Evolutionary conservation across 2,113 vertebrate species (phyloP), one percentile per base, ranked within the genome.

Genomic region (Rhinolophus ferrumequinum): DNA sequence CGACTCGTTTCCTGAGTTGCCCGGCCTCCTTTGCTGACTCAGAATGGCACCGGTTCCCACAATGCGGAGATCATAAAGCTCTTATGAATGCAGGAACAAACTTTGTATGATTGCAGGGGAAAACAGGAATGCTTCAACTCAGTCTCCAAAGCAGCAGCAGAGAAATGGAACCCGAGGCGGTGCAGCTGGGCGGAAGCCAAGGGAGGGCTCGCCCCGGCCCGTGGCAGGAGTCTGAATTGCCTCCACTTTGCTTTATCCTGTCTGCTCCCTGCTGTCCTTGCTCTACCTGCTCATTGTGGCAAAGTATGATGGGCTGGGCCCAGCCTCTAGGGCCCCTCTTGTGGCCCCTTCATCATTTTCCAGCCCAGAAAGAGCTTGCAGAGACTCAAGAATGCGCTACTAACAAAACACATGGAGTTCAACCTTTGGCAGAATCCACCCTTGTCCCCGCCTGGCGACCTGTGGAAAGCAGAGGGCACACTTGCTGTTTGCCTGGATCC

Each of bases 401-500:
- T 90, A 14, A 92, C 26, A 91, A 58, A 60, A 79, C 79, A 81
- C 85, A 38, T 33, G 13, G 70, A 50, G 41, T 28, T 60, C 58
- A 96, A 90, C 73, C 38, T 7, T 0, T 24, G 93, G 97, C 60
- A 83, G 60, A 97, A 76, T 33, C 88, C n/a, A 60, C 24, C 4
- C 12, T 76, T 90, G 90, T 96, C 95, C 93, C 96, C 28, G 35
- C 58, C 38, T 64, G 90, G 91, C 14, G 50, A 47, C 93, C 90
- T 94, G 60, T 95, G 41, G 38, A 80, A 60, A 94, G 95, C 96
- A 87, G 94, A 88, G 8, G 0, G 62, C 87, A 88, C 91, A 97
- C 96, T 95, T 97, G 94, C 97, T 97, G 95, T 83, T 88, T 87
- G 79, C 92, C 86, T 97, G 95, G 64, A 96, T 8, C 80, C 92